Conservation (phyloP, 2,888 invertebrate species). For the Limnephilus auricula region DNA sequence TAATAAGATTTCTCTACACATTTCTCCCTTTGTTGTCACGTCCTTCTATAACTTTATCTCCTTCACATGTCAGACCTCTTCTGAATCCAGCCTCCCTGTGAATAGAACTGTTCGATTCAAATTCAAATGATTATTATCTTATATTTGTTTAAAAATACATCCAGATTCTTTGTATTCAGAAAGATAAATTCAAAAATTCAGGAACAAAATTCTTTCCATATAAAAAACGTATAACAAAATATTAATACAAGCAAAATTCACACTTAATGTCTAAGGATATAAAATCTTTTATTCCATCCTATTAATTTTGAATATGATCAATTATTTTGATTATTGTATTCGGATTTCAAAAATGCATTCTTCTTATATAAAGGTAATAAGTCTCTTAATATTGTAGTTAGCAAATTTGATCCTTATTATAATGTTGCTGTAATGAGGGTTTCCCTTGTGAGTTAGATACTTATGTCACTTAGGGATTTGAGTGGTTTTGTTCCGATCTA, state of each 20-base stretch:
- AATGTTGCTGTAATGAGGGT: background rate
- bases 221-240: background rate
- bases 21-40: conserved; percentile 24
- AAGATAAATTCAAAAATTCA: background rate
- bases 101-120: conserved; percentile 35
- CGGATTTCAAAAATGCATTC: background rate
- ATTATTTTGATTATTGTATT: background rate
- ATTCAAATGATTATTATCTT: conserved; percentile 27
- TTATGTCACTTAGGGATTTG: background rate
- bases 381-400: background rate
- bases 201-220: background rate
- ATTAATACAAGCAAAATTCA: background rate
- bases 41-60: background rate
- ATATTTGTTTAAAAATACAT: conserved; percentile 41
- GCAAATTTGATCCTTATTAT: background rate
- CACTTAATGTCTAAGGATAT: background rate
- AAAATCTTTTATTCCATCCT: background rate
- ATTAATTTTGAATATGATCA: background rate
- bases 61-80: conserved; percentile 11
- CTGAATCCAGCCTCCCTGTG: conserved; percentile 10
- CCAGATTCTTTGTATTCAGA: conserved; percentile 5
- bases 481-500: background rate
- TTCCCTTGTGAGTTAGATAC: background rate
- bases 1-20: background rate
- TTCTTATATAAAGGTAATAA: background rate